phyloP scores from a whole-genome alignment of 1,140 invertebrate species.

The Drosophila tristis region DNA sequence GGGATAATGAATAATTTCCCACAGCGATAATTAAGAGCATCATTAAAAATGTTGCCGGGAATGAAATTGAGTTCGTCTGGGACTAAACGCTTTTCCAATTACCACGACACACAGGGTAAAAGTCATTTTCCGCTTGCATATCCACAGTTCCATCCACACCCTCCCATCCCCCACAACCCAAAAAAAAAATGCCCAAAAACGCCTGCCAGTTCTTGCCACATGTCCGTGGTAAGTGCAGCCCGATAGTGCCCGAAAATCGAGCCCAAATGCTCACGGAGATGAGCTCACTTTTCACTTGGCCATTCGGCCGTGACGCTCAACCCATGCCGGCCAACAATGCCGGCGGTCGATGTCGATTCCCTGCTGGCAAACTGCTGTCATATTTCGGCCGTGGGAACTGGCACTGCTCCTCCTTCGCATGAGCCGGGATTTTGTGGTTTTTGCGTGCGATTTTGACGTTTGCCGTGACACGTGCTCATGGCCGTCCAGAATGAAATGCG shows the following conservation, averaged over 20 bases:
- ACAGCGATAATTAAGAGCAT: conserved; percentile 73
- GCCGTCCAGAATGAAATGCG: conserved; percentile 25
- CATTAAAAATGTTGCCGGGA: conserved; percentile 66
- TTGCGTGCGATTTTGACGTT: conserved; percentile 47
- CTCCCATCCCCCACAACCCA: conserved; percentile 1
- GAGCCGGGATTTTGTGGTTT: conserved; percentile 32
- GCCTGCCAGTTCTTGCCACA: conserved; percentile 19
- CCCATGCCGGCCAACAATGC: conserved; percentile 46
- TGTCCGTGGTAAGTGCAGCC: conserved; percentile 40
- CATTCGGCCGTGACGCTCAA: conserved; percentile 42
- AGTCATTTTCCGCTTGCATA: conserved; percentile 78
- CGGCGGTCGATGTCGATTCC: conserved; percentile 34
- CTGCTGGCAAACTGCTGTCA: conserved; percentile 37
- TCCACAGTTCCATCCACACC: conserved; percentile 44
- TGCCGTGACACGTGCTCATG: conserved; percentile 36
- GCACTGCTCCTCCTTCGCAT: neutral
- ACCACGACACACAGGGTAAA: conserved; percentile 61
- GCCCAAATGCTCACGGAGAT: conserved; percentile 3
- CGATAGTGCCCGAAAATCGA: conserved; percentile 34
- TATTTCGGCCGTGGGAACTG: conserved; percentile 29
- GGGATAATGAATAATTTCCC: conserved; percentile 78
- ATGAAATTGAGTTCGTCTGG: conserved; percentile 54
- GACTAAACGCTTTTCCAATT: conserved; percentile 75
- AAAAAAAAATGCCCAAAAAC: conserved; percentile 40
- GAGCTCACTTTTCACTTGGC: conserved; percentile 41